Evolutionary conservation across 1,140 invertebrate genomes (phyloP).

Genomic region (Brachionus asplanchnoidis): DNA sequence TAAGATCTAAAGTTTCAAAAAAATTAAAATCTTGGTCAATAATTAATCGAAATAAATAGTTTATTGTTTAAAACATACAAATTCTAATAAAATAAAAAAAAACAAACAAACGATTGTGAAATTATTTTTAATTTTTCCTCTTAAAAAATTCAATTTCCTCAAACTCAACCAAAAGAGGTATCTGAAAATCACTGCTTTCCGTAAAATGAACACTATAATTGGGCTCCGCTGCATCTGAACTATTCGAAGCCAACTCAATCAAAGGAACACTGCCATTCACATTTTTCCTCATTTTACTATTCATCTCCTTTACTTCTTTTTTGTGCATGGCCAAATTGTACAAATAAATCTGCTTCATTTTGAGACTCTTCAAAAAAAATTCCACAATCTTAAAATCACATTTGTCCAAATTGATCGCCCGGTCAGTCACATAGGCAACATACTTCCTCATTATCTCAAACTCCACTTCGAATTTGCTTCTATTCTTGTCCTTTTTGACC

Average conservation of each 20-base stretch:
- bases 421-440: neutral
- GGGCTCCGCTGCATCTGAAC: neutral
- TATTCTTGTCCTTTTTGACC: neutral
- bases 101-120: neutral
- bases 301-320: conserved; percentile 1
- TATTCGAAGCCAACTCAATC: neutral
- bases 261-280: neutral
- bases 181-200: neutral
- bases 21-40: too few relatives aligned
- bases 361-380: conserved; percentile 1
- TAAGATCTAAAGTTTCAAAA: too few relatives aligned
- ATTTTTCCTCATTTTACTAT: neutral
- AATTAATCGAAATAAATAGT: neutral
- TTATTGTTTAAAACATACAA: neutral
- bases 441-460: neutral
- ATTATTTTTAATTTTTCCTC: neutral
- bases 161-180: conserved; percentile 17
- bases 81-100: neutral
- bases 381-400: conserved; percentile 22
- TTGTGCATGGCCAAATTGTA: conserved; percentile 31
- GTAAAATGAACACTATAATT: neutral
- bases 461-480: neutral
- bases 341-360: conserved; percentile 40
- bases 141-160: conserved; percentile 14
- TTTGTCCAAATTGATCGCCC: neutral